Percentiles rank a stretch among this genome's conserved stretches.
Conservation (phyloP, 2,113 vertebrate species). For the Gnathonemus longibarbis region DNA sequence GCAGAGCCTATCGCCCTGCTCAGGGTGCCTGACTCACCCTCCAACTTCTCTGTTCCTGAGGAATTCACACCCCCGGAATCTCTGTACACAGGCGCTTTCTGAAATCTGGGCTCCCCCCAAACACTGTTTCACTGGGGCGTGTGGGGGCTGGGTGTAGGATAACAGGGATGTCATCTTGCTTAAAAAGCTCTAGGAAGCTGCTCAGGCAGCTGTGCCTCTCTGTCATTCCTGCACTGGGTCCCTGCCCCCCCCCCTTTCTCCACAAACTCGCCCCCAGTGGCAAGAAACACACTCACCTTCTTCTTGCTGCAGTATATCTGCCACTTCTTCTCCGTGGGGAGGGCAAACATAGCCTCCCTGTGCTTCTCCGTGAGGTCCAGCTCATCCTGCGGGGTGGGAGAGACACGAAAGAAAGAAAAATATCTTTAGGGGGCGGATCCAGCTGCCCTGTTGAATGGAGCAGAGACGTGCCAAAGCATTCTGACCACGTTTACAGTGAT, state of each 20-base stretch:
- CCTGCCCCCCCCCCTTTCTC: background rate
- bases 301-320: slow-evolving; percentile 83
- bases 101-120: background rate
- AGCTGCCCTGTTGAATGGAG: background rate
- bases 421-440: background rate
- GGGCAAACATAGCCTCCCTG: slow-evolving; percentile 77
- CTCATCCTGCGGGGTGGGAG: slow-evolving; percentile 60
- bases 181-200: background rate
- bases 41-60: background rate
- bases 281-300: slow-evolving; percentile 54
- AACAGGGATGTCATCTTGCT: background rate
- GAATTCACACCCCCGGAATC: background rate
- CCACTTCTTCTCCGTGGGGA: slow-evolving; percentile 77
- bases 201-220: background rate
- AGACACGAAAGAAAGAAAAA: background rate
- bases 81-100: background rate
- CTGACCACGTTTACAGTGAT: background rate
- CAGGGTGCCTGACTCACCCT: background rate
- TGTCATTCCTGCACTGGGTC: background rate
- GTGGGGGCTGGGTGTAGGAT: background rate
- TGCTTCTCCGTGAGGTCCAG: slow-evolving; percentile 78
- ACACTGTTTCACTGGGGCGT: background rate
- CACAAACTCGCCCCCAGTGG: background rate
- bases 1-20: background rate
- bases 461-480: background rate